These are phyloP conservation scores for Stictonetta naevosa DNA, from an alignment of 2,113 vertebrate species.

Conservation along the genomic window DNA sequence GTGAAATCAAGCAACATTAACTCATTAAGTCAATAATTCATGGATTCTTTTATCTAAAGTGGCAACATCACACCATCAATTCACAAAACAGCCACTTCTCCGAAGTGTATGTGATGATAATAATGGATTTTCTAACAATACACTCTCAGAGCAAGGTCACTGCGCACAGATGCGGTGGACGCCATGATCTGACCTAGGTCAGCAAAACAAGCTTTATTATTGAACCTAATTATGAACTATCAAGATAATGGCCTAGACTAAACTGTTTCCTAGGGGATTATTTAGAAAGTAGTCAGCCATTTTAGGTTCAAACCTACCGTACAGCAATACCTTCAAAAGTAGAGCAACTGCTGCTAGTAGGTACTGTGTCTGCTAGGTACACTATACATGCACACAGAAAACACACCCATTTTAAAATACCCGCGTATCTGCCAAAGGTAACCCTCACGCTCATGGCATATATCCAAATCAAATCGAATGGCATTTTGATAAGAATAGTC, in stretches of 20 bases:
- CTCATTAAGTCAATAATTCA: slow-evolving; percentile 92
- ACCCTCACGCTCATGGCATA: no score
- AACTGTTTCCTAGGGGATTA: slow-evolving; percentile 81
- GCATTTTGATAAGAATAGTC: neutral
- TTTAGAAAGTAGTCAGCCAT: slow-evolving; percentile 78
- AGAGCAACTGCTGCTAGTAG: neutral
- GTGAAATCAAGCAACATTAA: slow-evolving; percentile 87
- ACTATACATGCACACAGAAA: rapidly evolving
- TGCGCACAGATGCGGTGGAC: slow-evolving; percentile 76
- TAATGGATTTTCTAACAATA: slow-evolving; percentile 89
- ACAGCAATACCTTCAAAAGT: slow-evolving; percentile 4
- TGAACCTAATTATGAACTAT: slow-evolving; percentile 86
- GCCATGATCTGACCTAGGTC: slow-evolving; percentile 79
- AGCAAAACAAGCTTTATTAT: slow-evolving; percentile 84
- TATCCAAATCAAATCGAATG: neutral
- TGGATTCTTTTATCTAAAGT: slow-evolving; percentile 90
- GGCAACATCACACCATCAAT: slow-evolving; percentile 89
- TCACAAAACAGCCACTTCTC: slow-evolving; percentile 86
- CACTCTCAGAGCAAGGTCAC: slow-evolving; percentile 83
- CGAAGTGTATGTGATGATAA: slow-evolving; percentile 86
- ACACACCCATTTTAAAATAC: neutral
- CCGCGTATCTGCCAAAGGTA: neutral
- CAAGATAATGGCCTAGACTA: slow-evolving; percentile 83
- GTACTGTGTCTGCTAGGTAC: neutral
- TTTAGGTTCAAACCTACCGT: slow-evolving; percentile 72